Conservation (phyloP, 2,888 invertebrate genomes). For the Epiblema foenella region DNA sequence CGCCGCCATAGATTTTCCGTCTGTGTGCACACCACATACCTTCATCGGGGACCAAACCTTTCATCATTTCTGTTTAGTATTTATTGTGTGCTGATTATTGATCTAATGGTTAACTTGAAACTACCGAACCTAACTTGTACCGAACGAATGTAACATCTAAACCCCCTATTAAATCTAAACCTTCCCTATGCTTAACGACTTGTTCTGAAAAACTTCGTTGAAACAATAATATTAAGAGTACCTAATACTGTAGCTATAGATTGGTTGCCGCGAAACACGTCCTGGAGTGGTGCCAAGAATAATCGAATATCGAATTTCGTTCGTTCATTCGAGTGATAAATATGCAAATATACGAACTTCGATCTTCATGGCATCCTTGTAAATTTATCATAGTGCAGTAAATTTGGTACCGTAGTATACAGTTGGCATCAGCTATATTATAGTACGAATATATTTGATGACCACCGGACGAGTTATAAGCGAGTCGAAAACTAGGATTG, state of each 20-base stretch:
- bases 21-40: not conserved
- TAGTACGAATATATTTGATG: too few species aligned
- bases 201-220: not conserved
- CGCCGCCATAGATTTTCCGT: not conserved
- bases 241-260: too few species aligned
- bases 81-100: not conserved
- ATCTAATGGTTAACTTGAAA: not conserved
- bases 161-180: not conserved
- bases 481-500: too few species aligned
- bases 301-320: too few species aligned
- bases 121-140: not conserved
- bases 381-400: not conserved
- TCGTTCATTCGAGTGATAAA: not conserved
- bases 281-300: too few species aligned
- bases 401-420: too few species aligned
- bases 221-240: too few species aligned
- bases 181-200: not conserved
- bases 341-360: not conserved
- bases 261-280: too few species aligned
- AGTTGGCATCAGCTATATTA: too few species aligned
- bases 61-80: not conserved
- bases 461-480: too few species aligned
- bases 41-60: not conserved
- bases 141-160: not conserved
- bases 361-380: not conserved